Evolutionary conservation across 2,888 invertebrate species (phyloP).

Genomic region (Deladenus siricidicola): DNA sequence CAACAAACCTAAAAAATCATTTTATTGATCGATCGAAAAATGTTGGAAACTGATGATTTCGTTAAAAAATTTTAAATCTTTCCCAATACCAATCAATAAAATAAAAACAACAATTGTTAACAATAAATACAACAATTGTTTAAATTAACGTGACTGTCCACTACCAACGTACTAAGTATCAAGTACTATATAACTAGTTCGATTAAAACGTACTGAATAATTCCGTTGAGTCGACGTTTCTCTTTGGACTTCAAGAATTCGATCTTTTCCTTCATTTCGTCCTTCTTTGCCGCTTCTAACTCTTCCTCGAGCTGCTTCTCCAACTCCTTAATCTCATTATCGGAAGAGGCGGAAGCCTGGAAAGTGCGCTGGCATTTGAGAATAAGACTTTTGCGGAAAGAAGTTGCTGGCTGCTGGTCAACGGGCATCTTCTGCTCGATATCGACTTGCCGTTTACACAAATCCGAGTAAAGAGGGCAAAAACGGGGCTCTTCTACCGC

Average conservation of each 20-base stretch:
- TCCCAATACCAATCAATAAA: no score
- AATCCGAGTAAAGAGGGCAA: slow-evolving; percentile 31
- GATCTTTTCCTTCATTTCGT: slow-evolving; percentile 16
- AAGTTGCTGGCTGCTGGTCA: background rate
- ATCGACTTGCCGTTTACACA: slow-evolving; percentile 27
- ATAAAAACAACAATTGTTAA: no score
- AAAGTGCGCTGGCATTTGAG: slow-evolving; percentile 26
- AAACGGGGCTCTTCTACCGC: slow-evolving; percentile 39
- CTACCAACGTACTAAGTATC: no score
- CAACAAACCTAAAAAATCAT: slow-evolving; percentile 28
- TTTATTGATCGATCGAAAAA: background rate
- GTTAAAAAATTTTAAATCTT: no score
- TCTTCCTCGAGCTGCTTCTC: slow-evolving; percentile 14
- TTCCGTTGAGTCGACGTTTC: slow-evolving; percentile 21
- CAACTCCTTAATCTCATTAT: slow-evolving; percentile 15
- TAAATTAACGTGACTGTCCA: no score
- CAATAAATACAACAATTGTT: no score
- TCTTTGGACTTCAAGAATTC: slow-evolving; percentile 20
- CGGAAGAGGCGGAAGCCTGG: slow-evolving; percentile 9
- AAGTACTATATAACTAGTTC: no score
- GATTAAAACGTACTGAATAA: slow-evolving; percentile 17
- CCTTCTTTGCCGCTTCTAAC: slow-evolving; percentile 9
- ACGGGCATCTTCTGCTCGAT: slow-evolving; percentile 5
- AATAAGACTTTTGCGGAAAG: slow-evolving; percentile 17
- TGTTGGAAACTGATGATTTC: no score